phyloP scores from a whole-genome alignment of 2,797 vertebrate genomes.

The Phataginus tricuspis region DNA sequence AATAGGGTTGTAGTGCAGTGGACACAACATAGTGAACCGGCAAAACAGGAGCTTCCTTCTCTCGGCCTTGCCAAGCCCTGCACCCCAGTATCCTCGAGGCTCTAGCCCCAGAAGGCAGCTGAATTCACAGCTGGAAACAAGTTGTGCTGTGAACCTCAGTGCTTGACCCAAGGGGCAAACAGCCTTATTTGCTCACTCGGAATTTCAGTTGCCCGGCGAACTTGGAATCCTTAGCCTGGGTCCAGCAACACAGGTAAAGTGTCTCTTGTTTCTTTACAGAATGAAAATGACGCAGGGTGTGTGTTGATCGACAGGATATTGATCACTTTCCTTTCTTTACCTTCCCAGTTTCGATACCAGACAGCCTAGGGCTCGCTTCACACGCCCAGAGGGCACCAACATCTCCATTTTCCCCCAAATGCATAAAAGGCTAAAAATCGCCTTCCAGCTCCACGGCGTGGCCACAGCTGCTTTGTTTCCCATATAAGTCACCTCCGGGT shows the following conservation, averaged over 20 bases:
- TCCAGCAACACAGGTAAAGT: constrained; percentile 36
- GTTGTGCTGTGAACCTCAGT: constrained; percentile 7
- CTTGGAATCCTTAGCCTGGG: constrained; percentile 35
- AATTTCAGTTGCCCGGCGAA: constrained; percentile 17
- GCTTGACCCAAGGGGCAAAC: constrained; percentile 11
- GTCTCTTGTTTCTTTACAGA: not conserved
- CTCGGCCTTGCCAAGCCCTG: not conserved
- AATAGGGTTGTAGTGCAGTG: not conserved
- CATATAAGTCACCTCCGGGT: too few species aligned
- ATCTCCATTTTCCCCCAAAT: too few species aligned
- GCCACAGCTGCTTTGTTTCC: too few species aligned
- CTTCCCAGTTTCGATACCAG: not conserved
- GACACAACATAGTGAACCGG: not conserved
- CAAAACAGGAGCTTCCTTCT: not conserved
- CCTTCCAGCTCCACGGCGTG: too few species aligned
- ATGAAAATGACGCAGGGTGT: constrained; percentile 72
- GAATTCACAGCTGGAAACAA: constrained; percentile 48
- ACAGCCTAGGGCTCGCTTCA: too few species aligned
- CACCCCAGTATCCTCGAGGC: not conserved
- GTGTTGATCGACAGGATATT: not conserved
- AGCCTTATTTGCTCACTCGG: constrained; percentile 27
- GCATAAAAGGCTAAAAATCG: too few species aligned
- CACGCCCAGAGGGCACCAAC: not conserved
- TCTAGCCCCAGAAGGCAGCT: constrained; percentile 17
- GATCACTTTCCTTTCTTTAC: not conserved